Base-by-base conservation (phyloP, 2,113 vertebrate species). In the Brachionichthys hirsutus region DNA sequence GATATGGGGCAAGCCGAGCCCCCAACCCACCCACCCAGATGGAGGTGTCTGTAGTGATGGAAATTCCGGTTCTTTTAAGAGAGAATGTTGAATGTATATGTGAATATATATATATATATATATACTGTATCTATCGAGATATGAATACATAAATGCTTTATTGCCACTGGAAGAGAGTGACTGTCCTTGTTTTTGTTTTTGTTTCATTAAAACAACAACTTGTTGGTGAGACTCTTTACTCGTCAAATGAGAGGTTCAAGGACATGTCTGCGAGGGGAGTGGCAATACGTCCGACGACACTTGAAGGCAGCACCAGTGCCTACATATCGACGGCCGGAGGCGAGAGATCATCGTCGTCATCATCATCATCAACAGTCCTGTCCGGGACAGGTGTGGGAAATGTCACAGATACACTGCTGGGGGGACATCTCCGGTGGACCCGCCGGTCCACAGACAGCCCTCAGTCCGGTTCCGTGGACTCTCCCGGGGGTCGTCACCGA, bases 21-120 rank as follows among this genome's bases (percentile, higher is more conserved):
- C 54, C 91, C 91, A n/a, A n/a, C n/a, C n/a, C n/a, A n/a, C n/a
- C n/a, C 3, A 10, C 64, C 9, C 83, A 77, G 77, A 86, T 94
- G 73, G 89, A 91, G 56, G 84, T 85, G 54, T 69, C 85, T n/a
- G n/a, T n/a, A n/a, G n/a, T n/a, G n/a, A n/a, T n/a, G n/a, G n/a
- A n/a, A n/a, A n/a, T n/a, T n/a, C n/a, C n/a, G n/a, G n/a, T n/a
- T n/a, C n/a, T n/a, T n/a, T n/a, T n/a, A n/a, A n/a, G n/a, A n/a
- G n/a, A n/a, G n/a, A n/a, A 52, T 19, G 3, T 22, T 53, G 1
- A 9, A 12, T 53, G 2, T 35, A n/a, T 35, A 10, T 14, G 14
- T 34, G 0, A 22, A n/a, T n/a, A 1, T 49, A 12, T 53, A 3
- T 24, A 8, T 53, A 19, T 53, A 13, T 16, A 34, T 8, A 15